phyloP scores from a whole-genome alignment of 2,113 vertebrate genomes.

The Vanacampus margaritifer region DNA sequence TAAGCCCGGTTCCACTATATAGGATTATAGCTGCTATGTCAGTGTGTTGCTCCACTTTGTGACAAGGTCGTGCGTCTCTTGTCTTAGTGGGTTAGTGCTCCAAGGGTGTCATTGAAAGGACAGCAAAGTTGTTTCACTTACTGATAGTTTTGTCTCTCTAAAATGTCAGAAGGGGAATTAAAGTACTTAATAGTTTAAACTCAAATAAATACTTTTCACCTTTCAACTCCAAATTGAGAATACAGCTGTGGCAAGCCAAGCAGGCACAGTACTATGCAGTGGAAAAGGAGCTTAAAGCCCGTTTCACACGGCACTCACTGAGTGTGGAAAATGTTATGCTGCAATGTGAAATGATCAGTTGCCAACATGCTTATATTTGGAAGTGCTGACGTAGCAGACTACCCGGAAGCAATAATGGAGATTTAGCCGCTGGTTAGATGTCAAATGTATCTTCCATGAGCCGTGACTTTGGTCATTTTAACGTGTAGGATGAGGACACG shows the following conservation, averaged over 20 bases:
- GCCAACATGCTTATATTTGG: no score
- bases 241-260: neutral
- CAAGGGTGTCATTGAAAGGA: conserved; percentile 43
- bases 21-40: conserved; percentile 38
- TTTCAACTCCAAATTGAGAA: neutral
- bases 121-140: conserved; percentile 37
- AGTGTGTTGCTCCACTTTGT: conserved; percentile 25
- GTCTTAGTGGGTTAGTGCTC: conserved; percentile 12
- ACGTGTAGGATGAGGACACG: no score
- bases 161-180: conserved; percentile 29
- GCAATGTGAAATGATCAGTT: no score
- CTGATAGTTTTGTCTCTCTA: conserved; percentile 43
- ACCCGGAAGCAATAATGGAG: no score
- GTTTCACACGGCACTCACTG: no score
- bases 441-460: no score
- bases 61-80: conserved; percentile 25
- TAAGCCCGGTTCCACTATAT: conserved; percentile 23
- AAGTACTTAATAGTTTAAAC: conserved; percentile 24
- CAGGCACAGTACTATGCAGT: no score
- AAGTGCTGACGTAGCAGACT: no score
- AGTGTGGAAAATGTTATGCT: no score
- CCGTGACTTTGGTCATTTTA: no score
- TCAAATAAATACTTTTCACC: conserved; percentile 2
- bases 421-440: no score
- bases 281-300: neutral